Percentiles rank a stretch among this genome's conserved stretches.
Conservation (phyloP, 1,140 invertebrate species). For the Nasonia longicornis region DNA sequence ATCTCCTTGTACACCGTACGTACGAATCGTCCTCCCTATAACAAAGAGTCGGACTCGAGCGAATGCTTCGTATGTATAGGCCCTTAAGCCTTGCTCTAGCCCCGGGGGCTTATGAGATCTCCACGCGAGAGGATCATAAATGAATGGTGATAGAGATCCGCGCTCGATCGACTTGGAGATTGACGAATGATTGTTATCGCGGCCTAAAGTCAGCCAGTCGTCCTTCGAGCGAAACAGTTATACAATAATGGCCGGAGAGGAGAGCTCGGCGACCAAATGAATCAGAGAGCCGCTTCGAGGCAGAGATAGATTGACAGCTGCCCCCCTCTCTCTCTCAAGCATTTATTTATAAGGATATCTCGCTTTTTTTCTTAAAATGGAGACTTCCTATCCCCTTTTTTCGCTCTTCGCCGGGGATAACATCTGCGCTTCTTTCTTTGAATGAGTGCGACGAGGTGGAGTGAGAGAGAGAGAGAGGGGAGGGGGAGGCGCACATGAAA, state of each 20-base stretch:
- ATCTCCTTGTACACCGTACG: background rate
- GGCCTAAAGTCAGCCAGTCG: conserved; percentile 9
- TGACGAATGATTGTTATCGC: conserved; percentile 43
- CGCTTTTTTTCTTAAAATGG: conserved; percentile 5
- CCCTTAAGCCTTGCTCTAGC: background rate
- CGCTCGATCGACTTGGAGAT: conserved; percentile 43
- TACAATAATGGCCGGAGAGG: conserved; percentile 9
- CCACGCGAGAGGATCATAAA: background rate
- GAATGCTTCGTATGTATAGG: background rate
- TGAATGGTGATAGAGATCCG: conserved; percentile 13
- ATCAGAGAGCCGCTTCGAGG: background rate
- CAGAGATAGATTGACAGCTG: conserved; percentile 8
- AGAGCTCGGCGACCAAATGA: background rate
- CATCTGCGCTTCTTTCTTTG: background rate
- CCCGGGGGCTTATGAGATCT: background rate
- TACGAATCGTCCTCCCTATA: no score
- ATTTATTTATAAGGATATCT: conserved; percentile 23
- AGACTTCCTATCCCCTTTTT: background rate
- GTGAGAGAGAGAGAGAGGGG: background rate
- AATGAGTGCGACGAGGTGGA: background rate
- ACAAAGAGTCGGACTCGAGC: no score
- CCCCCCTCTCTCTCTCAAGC: background rate
- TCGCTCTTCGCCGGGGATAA: background rate
- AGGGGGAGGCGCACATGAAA: no score
- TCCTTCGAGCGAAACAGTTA: conserved; percentile 33